A percentile compares a stretch with the other conserved stretches of the same genome.
These are phyloP conservation scores for Electrona antarctica DNA, from an alignment of 2,113 vertebrate genomes.

Conservation along the genomic window DNA sequence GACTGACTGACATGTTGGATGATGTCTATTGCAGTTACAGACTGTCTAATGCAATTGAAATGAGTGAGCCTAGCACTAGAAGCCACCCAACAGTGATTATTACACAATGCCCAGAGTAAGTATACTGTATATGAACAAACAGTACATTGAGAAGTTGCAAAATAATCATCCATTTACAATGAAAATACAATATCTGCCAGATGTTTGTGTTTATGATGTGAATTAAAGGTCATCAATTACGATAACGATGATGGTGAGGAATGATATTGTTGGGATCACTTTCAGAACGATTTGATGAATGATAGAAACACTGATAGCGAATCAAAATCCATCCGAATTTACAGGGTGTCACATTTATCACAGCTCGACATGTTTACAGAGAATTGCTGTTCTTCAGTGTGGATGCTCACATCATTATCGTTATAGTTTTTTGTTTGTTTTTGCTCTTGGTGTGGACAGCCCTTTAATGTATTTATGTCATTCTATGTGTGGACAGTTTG, in stretches of 20 bases:
- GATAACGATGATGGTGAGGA: too few relatives aligned
- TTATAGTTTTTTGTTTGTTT: neutral
- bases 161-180: neutral
- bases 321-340: too few relatives aligned
- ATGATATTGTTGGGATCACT: neutral
- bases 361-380: too few relatives aligned
- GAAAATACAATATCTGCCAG: neutral
- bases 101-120: constrained; percentile 88
- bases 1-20: neutral
- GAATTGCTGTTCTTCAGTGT: neutral
- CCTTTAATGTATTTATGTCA: neutral
- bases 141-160: neutral
- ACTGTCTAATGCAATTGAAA: constrained; percentile 87
- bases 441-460: neutral
- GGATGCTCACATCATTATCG: neutral
- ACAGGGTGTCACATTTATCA: too few relatives aligned
- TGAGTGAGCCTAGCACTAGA: constrained; percentile 71
- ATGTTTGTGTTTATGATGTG: neutral
- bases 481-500: constrained; percentile 47
- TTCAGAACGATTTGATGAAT: too few relatives aligned
- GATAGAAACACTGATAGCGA: too few relatives aligned
- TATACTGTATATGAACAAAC: neutral
- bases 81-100: constrained; percentile 82
- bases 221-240: too few relatives aligned
- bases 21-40: constrained; percentile 78